Base-by-base conservation (phyloP, 2,113 vertebrate species). In the Lanius ludovicianus region DNA sequence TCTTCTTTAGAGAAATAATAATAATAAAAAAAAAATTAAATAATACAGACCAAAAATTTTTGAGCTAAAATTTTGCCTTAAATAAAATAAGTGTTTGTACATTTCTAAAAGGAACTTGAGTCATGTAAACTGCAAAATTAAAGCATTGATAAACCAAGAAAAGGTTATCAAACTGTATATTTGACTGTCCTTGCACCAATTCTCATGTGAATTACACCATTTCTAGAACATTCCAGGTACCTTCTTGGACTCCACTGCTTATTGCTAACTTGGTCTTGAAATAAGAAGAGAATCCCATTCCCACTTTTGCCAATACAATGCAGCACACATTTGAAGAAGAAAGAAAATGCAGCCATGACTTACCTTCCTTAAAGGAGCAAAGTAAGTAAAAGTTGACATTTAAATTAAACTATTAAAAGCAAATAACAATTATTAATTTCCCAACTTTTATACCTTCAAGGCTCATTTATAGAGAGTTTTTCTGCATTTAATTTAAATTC, bases 401-500 rank as follows among this genome's bases (percentile, higher is more conserved):
- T 96, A 64, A 82, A 69, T 81, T 76, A 94, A 96, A 89, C 75
- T 62, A 88, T 81, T 97, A 95, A 96, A 84, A 92, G 19, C 16
- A 74, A 59, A 63, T 95, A 93, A 96, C 78, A 97, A 80, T 94
- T 64, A 84, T 80, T 74, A n/a, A 87, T 89, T 95, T 97, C 84
- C 35, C 33, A 55, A 41, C 52, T 64, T 33, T 52, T 83, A 39
- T 75, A 53, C 92, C 76, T 97, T 95, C 92, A 79, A 93, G 71
- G 53, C 39, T 73, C 11, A 81, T 93, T 95, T 94, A 87, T 93
- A 94, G 95, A 93, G 65, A 89, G 39, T 77, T 70, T 60, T 93
- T n/a, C 10, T 96, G 53, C 82, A 95, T 97, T 98, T 98, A 64
- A 96, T 97, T 97, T 96, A 97, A 97, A 98, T 97, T 94, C 33